phyloP scores from a whole-genome alignment of 1,140 invertebrate genomes.

The Mamestra configurata region DNA sequence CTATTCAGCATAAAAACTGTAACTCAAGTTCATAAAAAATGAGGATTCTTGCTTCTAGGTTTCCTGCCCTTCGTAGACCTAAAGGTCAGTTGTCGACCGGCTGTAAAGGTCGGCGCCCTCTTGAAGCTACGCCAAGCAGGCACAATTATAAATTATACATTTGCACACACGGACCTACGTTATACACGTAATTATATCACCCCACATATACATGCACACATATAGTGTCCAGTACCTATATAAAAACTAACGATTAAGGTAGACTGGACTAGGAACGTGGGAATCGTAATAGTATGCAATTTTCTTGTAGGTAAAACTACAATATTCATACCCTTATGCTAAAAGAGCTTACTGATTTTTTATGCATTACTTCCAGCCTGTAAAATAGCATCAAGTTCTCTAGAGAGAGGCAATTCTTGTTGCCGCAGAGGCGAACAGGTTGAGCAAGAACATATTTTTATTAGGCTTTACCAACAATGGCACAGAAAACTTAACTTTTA shows the following conservation, averaged over 20 bases:
- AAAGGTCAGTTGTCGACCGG: conserved; percentile 79
- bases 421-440: background rate
- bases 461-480: conserved; percentile 11
- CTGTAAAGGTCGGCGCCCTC: conserved; percentile 74
- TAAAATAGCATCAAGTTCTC: conserved; percentile 24
- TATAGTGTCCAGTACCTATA: background rate
- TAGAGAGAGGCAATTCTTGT: conserved; percentile 7
- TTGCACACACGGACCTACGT: conserved; percentile 50
- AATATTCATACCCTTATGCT: conserved; percentile 1
- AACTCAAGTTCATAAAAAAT: conserved; percentile 30
- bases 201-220: background rate
- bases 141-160: conserved; percentile 54
- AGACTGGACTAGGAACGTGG: conserved; percentile 31
- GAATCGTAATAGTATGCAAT: conserved; percentile 43
- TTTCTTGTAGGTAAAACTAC: conserved; percentile 40
- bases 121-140: conserved; percentile 55
- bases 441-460: conserved; percentile 25
- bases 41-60: conserved; percentile 44
- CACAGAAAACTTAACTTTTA: conserved; percentile 4
- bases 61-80: conserved; percentile 62
- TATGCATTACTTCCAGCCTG: conserved; percentile 4
- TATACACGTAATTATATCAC: conserved; percentile 47
- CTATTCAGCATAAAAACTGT: background rate
- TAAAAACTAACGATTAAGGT: conserved; percentile 32
- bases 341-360: conserved; percentile 39